A percentile compares a stretch with the other conserved stretches of the same genome.
Evolutionary conservation across 92 coral and sea anemone species (phyloP).

Genomic region (Epizoanthus rinbou): DNA sequence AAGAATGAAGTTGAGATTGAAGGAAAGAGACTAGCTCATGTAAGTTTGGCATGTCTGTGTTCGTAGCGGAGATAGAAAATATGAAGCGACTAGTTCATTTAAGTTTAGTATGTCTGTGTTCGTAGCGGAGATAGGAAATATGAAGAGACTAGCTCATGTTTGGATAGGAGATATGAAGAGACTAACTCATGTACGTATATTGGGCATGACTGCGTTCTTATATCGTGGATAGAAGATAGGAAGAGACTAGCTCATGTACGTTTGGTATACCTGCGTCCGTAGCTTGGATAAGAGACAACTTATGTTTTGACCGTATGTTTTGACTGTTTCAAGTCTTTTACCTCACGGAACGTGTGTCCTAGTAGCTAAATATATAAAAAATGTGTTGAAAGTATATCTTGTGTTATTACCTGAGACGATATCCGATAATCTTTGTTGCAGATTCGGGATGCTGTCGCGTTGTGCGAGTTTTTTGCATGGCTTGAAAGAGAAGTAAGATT

Average conservation of each 20-base stretch:
- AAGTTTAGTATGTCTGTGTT: not conserved
- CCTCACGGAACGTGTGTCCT: too few relatives aligned
- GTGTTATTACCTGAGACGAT: too few relatives aligned
- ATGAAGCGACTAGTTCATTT: not conserved
- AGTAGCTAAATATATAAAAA: not conserved
- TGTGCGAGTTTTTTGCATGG: constrained; percentile 37
- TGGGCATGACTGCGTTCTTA: too few relatives aligned
- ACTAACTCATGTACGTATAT: too few relatives aligned
- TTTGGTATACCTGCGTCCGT: not conserved
- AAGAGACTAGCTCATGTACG: not conserved
- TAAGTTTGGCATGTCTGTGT: not conserved
- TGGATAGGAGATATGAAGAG: not conserved
- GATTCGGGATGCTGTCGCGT: constrained; percentile 43
- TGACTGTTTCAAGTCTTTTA: too few relatives aligned
- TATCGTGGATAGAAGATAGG: too few relatives aligned
- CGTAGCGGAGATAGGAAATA: not conserved
- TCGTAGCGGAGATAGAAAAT: not conserved
- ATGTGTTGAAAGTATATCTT: not conserved
- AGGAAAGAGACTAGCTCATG: constrained; percentile 32
- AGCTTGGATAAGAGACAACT: too few relatives aligned
- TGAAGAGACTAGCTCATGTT: not conserved
- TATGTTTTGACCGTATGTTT: too few relatives aligned
- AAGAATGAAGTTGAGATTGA: constrained; percentile 31
- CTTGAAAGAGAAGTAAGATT: constrained; percentile 28
- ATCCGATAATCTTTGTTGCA: not conserved